A percentile compares a stretch with the other conserved stretches of the same genome.
Evolutionary conservation across 2,113 vertebrate species (phyloP).

Genomic region (Ptychochromis oligacanthus): DNA sequence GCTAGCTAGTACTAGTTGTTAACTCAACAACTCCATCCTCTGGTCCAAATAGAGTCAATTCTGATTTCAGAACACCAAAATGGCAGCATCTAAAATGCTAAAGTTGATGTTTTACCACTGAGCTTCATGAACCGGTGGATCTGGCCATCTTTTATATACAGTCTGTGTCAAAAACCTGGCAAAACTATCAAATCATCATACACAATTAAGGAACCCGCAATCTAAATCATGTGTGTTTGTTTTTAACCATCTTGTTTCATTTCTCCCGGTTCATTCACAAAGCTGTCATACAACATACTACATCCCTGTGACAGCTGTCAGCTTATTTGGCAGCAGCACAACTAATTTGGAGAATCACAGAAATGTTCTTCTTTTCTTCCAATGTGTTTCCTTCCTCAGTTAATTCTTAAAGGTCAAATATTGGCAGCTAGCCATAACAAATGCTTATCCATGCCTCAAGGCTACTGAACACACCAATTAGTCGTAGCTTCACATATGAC

Average conservation of each 20-base stretch:
- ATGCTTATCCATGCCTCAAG: not conserved
- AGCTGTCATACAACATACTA: not conserved
- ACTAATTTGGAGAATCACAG: not conserved
- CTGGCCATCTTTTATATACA: too few relatives aligned
- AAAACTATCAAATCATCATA: not conserved
- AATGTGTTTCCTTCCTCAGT: not conserved
- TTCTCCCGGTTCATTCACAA: not conserved
- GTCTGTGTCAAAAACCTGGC: too few relatives aligned
- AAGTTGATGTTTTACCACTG: too few relatives aligned
- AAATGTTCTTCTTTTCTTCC: constrained; percentile 13
- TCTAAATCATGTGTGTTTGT: not conserved
- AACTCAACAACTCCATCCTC: not conserved
- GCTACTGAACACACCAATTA: not conserved
- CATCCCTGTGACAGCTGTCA: not conserved
- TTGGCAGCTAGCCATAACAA: not conserved
- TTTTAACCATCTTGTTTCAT: not conserved
- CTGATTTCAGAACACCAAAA: not conserved
- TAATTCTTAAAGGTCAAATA: constrained; percentile 8
- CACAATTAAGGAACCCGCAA: not conserved
- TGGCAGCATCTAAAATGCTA: too few relatives aligned
- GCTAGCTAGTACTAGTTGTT: not conserved
- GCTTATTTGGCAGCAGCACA: not conserved
- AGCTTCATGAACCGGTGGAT: not conserved
- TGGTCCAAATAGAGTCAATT: too few relatives aligned
- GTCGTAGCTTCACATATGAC: not conserved